Evolutionary conservation across 2,113 vertebrate genomes (phyloP).

Genomic region (Cynoglossus semilaevis): DNA sequence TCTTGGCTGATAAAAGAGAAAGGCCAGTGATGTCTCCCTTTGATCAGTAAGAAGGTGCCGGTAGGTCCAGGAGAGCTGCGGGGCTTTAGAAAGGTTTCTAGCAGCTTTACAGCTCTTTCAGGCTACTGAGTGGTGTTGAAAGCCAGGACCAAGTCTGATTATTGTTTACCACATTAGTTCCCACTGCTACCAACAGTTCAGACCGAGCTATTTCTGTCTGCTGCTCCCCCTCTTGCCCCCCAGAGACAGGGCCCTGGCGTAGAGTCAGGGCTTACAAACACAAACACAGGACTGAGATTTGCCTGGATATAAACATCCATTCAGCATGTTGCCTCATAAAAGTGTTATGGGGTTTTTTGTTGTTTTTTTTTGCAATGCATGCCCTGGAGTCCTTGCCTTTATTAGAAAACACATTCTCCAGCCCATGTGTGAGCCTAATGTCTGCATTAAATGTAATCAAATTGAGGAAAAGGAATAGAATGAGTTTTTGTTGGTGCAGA

Average conservation of each 20-base stretch:
- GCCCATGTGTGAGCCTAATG: constrained; percentile 8
- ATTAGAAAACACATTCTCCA: constrained; percentile 10
- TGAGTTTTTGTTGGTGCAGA: constrained; percentile 20
- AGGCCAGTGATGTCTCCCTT: constrained; percentile 34
- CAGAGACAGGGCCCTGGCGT: constrained; percentile 30
- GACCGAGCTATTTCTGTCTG: constrained; percentile 64
- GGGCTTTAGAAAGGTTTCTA: constrained; percentile 37
- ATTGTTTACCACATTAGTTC: constrained; percentile 44
- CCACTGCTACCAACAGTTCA: constrained; percentile 47
- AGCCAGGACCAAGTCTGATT: constrained; percentile 41
- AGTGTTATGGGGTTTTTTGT: not conserved
- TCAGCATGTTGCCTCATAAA: not conserved
- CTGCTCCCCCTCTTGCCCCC: constrained; percentile 14
- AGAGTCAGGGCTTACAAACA: constrained; percentile 26
- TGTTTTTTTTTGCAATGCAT: not conserved
- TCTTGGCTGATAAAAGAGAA: constrained; percentile 30
- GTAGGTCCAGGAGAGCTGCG: constrained; percentile 12
- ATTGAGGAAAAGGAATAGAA: constrained; percentile 11
- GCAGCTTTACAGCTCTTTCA: constrained; percentile 50
- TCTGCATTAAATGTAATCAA: constrained; percentile 4
- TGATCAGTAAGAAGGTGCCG: constrained; percentile 30
- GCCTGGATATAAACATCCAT: constrained; percentile 13
- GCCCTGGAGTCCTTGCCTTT: constrained; percentile 18
- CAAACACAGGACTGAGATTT: constrained; percentile 20
- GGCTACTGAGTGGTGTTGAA: constrained; percentile 33